Evolutionary conservation across 2,888 invertebrate genomes (phyloP), one percentile per base, ranked within the genome.

Genomic region (Leistus spinibarbis): DNA sequence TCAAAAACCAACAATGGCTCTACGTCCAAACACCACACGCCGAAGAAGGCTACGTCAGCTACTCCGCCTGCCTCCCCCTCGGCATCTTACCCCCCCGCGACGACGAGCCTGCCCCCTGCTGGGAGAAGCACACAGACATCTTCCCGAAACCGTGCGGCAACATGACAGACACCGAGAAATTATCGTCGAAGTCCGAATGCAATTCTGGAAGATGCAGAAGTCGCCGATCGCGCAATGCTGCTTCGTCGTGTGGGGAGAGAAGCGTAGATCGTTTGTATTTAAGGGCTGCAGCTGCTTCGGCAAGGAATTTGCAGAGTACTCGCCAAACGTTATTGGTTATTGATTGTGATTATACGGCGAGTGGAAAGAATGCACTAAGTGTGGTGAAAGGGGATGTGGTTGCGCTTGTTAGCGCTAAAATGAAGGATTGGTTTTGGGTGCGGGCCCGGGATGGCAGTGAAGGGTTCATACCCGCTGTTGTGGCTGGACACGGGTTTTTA

Each of bases 21-120:
- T 95, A 94, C 82, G 94, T 93, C 17, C 94, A 95, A 84, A 95
- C 95, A 0, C 94, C 95, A 1, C 95, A 95, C 79, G 93, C 92
- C 0, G 92, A 94, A 79, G 95, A 95, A 83, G 95, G 95, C 0
- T 95, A 95, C 80, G 92, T 95, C 20, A 88, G 91, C 77, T 94
- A 94, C 78, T 89, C 90, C 16, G 91, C 93, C 1, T 95, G 95
- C 82, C 83, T 95, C 77, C 95, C 95, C 1, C 84, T 95, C 68
- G 95, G 95, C 68, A 83, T 83, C 82, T 85, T 77, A 82, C 89
- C 89, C 57, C 83, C 88, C 76, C 84, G 84, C 69, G 87, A 88
- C 2, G 87, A 89, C 77, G 90, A 89, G 79, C 90, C 90, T 66
- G 89, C 89, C 0, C 93, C 91, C 0, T 94, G 94, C 81, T 94